Percentiles rank a stretch among this genome's conserved stretches.
Evolutionary conservation across 2,797 vertebrate species (phyloP).

Genomic region (Crenuchus spilurus): DNA sequence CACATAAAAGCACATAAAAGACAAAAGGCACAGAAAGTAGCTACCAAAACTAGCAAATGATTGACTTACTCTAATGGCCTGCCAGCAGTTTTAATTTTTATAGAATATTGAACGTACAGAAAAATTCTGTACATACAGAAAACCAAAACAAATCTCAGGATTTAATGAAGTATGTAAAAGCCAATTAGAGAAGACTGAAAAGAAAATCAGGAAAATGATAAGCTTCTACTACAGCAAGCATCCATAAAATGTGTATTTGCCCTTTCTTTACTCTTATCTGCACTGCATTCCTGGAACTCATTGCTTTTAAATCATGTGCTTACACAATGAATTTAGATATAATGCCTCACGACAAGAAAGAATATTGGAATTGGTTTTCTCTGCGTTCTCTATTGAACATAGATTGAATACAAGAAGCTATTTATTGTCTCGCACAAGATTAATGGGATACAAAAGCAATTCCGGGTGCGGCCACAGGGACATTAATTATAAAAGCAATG

Average conservation of each 20-base stretch:
- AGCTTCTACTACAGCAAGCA: no score
- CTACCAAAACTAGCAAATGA: no score
- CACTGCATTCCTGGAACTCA: not conserved
- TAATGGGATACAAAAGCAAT: slow-evolving; percentile 54
- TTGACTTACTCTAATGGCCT: no score
- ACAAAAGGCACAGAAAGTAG: no score
- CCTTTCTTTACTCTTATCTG: not conserved
- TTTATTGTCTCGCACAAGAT: slow-evolving; percentile 55
- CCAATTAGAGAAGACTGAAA: not conserved
- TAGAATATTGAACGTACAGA: not conserved
- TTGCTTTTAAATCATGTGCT: not conserved
- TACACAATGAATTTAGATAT: not conserved
- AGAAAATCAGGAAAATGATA: no score
- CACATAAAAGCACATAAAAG: no score
- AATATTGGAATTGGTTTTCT: slow-evolving; percentile 4
- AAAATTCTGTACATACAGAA: not conserved
- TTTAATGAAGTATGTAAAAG: not conserved
- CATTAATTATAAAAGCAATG: slow-evolving; percentile 49
- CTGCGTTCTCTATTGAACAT: not conserved
- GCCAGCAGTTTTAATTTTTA: not conserved
- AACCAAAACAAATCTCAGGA: not conserved
- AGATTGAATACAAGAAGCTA: slow-evolving; percentile 5
- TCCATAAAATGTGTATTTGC: not conserved
- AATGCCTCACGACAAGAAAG: not conserved
- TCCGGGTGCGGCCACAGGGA: slow-evolving; percentile 48